Evolutionary conservation across 2,888 invertebrate species (phyloP).

Genomic region (Harpalus rubripes): DNA sequence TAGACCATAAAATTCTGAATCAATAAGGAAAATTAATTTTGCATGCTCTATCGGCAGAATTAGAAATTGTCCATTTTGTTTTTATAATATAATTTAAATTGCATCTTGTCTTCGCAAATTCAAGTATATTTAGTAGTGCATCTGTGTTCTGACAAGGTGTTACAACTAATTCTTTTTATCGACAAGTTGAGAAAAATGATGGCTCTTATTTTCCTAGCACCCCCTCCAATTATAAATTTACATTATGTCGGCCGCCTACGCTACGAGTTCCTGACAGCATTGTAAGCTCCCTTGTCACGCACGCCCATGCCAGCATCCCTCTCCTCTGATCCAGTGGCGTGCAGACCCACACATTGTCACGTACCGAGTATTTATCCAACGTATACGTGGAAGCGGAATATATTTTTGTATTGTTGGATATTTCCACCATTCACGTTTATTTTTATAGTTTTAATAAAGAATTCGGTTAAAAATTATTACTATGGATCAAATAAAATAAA

Average conservation of each 20-base stretch:
- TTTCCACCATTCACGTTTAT: background rate
- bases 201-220: constrained; percentile 15
- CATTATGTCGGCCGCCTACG: constrained; percentile 29
- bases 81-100: too few species aligned
- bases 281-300: background rate
- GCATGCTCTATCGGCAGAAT: too few species aligned
- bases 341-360: background rate
- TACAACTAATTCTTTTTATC: background rate
- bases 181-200: constrained; percentile 19
- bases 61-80: too few species aligned
- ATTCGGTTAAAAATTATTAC: background rate
- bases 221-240: constrained; percentile 50
- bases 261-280: constrained; percentile 1
- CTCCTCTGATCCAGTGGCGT: background rate
- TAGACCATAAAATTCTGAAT: too few species aligned
- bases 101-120: too few species aligned
- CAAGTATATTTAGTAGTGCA: too few species aligned
- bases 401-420: background rate
- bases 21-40: too few species aligned
- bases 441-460: constrained; percentile 4
- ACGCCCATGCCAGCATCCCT: background rate
- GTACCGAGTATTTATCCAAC: background rate
- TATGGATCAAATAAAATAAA: background rate
- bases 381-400: background rate
- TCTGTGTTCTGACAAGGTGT: background rate